Percentiles rank a stretch among this genome's conserved stretches.
Conservation (phyloP, 2,113 vertebrate genomes). For the Tor tambroides region DNA sequence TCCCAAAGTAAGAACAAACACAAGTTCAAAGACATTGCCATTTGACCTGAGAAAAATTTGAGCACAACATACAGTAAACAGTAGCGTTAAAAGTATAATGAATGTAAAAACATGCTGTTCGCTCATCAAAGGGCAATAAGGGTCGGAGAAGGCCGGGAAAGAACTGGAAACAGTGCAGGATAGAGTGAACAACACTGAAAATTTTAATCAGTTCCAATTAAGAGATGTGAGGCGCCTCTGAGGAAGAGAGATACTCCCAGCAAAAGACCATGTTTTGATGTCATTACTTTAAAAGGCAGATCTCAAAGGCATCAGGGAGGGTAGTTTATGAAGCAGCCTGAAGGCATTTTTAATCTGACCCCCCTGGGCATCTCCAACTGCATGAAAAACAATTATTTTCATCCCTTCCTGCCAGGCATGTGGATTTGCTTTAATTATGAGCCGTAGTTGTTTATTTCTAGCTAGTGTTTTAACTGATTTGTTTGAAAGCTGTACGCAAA, state of each 20-base stretch:
- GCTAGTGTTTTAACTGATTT: constrained; percentile 13
- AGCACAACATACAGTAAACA: constrained; percentile 1
- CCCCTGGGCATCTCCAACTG: constrained; percentile 20
- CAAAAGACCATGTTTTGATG: constrained; percentile 37
- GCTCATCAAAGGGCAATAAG: neutral
- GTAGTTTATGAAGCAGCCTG: constrained; percentile 28
- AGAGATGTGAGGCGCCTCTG: constrained; percentile 6
- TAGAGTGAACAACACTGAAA: neutral
- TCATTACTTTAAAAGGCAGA: constrained; percentile 35
- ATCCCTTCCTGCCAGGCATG: neutral
- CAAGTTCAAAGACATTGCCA: neutral
- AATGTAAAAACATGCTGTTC: neutral
- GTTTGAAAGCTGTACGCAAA: neutral
- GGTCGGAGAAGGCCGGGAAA: neutral
- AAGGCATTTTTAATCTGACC: constrained; percentile 30
- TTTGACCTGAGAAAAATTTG: neutral
- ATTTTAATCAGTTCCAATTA: constrained; percentile 39
- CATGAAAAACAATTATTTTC: constrained; percentile 32
- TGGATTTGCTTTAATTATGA: constrained; percentile 36
- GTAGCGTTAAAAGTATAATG: neutral
- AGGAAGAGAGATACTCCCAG: constrained; percentile 8
- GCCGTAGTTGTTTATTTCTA: constrained; percentile 18
- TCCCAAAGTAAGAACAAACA: neutral
- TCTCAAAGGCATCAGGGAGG: neutral
- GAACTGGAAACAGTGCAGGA: neutral